Percentiles rank a stretch among this genome's conserved stretches.
Evolutionary conservation across 1,140 invertebrate genomes (phyloP).

Genomic region (Drosophila bipectinata): DNA sequence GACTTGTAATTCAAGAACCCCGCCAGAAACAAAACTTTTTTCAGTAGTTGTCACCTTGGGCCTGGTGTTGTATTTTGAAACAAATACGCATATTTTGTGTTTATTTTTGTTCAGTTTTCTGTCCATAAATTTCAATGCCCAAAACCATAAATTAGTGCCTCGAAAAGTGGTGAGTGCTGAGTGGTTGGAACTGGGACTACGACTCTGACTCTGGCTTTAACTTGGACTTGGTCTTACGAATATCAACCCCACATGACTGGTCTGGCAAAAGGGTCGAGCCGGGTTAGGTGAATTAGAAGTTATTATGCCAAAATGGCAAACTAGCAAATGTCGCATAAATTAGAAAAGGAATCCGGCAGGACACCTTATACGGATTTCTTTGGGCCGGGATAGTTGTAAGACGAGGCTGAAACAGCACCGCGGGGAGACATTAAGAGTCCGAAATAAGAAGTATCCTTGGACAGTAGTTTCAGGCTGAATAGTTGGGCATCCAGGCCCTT

Average conservation of each 20-base stretch:
- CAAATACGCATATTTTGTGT: conserved; percentile 46
- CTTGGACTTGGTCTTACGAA: conserved; percentile 8
- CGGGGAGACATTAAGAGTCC: conserved; percentile 68
- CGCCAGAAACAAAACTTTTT: neutral
- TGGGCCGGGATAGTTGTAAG: conserved; percentile 50
- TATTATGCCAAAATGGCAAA: conserved; percentile 72
- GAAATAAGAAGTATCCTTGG: conserved; percentile 51
- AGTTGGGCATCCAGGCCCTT: conserved; percentile 26
- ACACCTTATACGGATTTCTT: conserved; percentile 52
- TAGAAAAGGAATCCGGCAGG: conserved; percentile 66
- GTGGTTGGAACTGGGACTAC: conserved; percentile 16
- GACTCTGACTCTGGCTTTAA: conserved; percentile 8
- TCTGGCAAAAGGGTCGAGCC: conserved; percentile 47
- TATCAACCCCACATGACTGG: conserved; percentile 7
- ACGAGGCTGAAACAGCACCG: conserved; percentile 71
- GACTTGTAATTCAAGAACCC: neutral
- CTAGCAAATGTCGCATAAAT: conserved; percentile 78
- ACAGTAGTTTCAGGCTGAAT: conserved; percentile 52
- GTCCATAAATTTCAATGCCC: conserved; percentile 70
- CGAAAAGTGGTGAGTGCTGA: conserved; percentile 55
- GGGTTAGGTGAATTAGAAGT: conserved; percentile 71
- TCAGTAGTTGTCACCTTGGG: conserved; percentile 45
- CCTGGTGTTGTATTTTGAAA: conserved; percentile 50
- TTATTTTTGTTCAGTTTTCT: conserved; percentile 53
- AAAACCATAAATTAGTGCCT: conserved; percentile 75